A percentile compares a stretch with the other conserved stretches of the same genome.
phyloP scores from a whole-genome alignment of 2,888 invertebrate species.

The Thymelicus acteon region DNA sequence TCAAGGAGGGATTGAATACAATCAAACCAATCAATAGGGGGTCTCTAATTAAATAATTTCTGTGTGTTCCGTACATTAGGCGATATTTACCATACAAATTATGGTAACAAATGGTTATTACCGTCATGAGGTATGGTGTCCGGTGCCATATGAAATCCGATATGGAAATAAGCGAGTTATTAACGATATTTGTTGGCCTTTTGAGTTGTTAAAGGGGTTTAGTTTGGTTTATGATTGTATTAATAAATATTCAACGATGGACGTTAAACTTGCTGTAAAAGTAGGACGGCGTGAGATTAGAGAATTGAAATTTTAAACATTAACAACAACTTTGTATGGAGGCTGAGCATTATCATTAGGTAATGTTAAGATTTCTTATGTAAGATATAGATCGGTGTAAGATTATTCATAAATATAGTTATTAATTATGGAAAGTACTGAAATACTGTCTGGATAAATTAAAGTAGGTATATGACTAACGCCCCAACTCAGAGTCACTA shows the following conservation, averaged over 20 bases:
- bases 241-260: constrained; percentile 33
- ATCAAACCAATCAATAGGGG: constrained; percentile 60
- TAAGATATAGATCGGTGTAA: no score
- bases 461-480: no score
- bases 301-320: no score
- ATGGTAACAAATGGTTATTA: constrained; percentile 58
- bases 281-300: background rate
- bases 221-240: constrained; percentile 30
- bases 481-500: no score
- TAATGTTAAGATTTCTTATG: no score
- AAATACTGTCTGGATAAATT: no score
- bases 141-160: constrained; percentile 32
- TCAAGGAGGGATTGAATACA: constrained; percentile 31
- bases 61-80: constrained; percentile 36
- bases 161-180: constrained; percentile 42
- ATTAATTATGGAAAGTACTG: no score
- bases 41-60: constrained; percentile 71
- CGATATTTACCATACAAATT: constrained; percentile 64
- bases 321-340: no score
- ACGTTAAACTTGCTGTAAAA: constrained; percentile 26
- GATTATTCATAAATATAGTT: no score
- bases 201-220: constrained; percentile 50
- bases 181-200: constrained; percentile 31
- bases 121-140: constrained; percentile 52
- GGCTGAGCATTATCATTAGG: no score